Base-by-base conservation (phyloP, 2,113 vertebrate species). In the Formicarius rufipectus region DNA sequence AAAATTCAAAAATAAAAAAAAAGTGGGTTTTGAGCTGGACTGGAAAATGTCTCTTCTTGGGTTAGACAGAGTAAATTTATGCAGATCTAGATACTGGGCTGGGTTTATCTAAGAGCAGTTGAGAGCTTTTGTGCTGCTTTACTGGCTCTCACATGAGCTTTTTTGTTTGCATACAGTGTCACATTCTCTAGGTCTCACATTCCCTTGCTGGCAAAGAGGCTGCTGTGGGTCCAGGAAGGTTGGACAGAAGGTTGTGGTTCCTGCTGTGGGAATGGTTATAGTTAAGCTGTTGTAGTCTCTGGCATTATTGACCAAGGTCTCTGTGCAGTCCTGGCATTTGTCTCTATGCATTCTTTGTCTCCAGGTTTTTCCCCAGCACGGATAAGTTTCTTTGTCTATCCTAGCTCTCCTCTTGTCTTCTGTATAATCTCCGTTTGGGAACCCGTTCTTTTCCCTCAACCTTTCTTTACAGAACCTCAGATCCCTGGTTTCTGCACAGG, bases 111-210 rank as follows among this genome's bases (percentile, higher is more conserved):
- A 82, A 75, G 45, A n/a, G 25, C 8, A 59, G 19, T 24, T 35
- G 13, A 52, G 24, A 74, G 10, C 4, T 74, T 82, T 74, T 62
- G 17, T 4, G 19, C 30, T 71, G 42, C 21, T 71, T 62, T 50
- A 50, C 19, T 13, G n/a, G 10, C 7, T 81, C 23, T 79, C 22
- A 12, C 2, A 2, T n/a, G 33, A 93, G 4, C 12, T 91, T 8
- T 3, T 17, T 68, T 31, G 14, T 31, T 45, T 27, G 6, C 12
- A 27, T 2, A 1, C 6, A 14, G 25, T 10, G 5, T 18, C 63
- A 10, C 3, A 4, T 59, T 76, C 18, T 58, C 12, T 39, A 44
- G 53, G 23, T 49, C n/a, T 75, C 0, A 0, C 40, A 9, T 40
- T 84, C 22, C 13, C 4, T 52, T 83, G 42, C 31, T 12, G 22